Evolutionary conservation across 2,888 invertebrate genomes (phyloP).

Genomic region (Caenorhabditis angaria): DNA sequence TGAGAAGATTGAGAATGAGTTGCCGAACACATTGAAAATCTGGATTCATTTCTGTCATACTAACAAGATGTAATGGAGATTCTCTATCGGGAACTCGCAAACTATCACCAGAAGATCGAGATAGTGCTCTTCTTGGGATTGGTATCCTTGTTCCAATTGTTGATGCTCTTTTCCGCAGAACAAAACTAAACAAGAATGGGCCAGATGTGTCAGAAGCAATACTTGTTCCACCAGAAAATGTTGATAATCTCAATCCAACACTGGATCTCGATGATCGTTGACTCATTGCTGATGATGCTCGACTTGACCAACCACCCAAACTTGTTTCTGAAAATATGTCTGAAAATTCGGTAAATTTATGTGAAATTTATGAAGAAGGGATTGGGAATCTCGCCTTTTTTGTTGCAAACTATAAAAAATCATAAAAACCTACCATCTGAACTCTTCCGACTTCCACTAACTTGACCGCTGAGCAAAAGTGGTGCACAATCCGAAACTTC

Average conservation of each 20-base stretch:
- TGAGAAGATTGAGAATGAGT: slow-evolving; percentile 66
- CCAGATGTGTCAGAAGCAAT: slow-evolving; percentile 71
- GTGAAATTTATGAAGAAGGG: too few species aligned
- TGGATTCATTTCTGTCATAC: slow-evolving; percentile 70
- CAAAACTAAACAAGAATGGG: slow-evolving; percentile 71
- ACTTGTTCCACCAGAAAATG: slow-evolving; percentile 71
- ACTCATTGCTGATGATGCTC: slow-evolving; percentile 70
- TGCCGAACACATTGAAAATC: slow-evolving; percentile 72
- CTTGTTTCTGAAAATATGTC: slow-evolving; percentile 65
- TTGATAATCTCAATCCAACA: slow-evolving; percentile 68
- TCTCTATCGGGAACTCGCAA: slow-evolving; percentile 70
- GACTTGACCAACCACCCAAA: slow-evolving; percentile 69
- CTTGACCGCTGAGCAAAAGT: slow-evolving; percentile 55
- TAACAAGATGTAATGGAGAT: slow-evolving; percentile 66
- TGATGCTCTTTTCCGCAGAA: slow-evolving; percentile 70
- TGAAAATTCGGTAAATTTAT: too few species aligned
- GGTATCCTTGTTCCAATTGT: slow-evolving; percentile 72
- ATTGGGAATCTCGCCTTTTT: slow-evolving; percentile 16
- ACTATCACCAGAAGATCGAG: slow-evolving; percentile 68
- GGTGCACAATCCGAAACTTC: slow-evolving; percentile 70
- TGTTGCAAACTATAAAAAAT: not conserved
- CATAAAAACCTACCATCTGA: slow-evolving; percentile 48
- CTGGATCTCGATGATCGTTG: slow-evolving; percentile 67
- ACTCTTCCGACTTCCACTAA: slow-evolving; percentile 51
- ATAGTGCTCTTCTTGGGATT: slow-evolving; percentile 65